Base-by-base conservation (phyloP, 2,797 vertebrate species). In the Fratercula arctica region DNA sequence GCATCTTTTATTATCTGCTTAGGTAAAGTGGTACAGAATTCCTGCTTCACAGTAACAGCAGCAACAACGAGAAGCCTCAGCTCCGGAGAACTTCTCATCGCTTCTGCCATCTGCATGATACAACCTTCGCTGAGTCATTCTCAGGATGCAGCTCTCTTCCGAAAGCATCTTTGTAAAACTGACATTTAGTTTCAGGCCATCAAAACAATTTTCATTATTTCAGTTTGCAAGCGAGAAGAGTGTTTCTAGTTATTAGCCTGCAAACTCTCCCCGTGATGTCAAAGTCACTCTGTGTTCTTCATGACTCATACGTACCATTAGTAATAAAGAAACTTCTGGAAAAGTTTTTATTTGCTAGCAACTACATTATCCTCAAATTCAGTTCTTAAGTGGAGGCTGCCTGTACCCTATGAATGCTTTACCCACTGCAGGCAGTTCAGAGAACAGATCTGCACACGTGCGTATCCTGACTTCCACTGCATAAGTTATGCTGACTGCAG, bases 131-230 rank as follows among this genome's bases (percentile, higher is more conserved):
- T 87, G 91, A 96, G 63, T 96, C 94, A 95, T 46, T 79, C 45
- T 73, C 72, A 51, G 43, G 41, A 85, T 43, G 48, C 6, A 10
- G 18, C 56, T 74, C 74, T 85, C 25, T 89, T 93, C 70, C 3
- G 10, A 95, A 95, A 94, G 63, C 63, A 79, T 68, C 67, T 90
- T 90, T 85, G 74, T 85, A 90, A 69, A 95, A 89, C 37, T 74
- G 77, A 79, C 85, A 95, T 74, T 94, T 82, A 76, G 54, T 89
- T 95, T 79, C 61, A 94, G 37, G 45, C 66, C 26, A 11, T 89
- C 89, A 91, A 90, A 96, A 91, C 69, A 10, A 91, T 90, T 92
- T 69, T 66, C 37, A 79, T 79, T 4, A 91, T 91, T 93, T 85
- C 25, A 90, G 31, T 67, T 91, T 89, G 59, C 46, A 70, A 92